These are phyloP conservation scores for Andrena cerasifolii DNA, from an alignment of 1,140 invertebrate genomes.

Conservation along the genomic window DNA sequence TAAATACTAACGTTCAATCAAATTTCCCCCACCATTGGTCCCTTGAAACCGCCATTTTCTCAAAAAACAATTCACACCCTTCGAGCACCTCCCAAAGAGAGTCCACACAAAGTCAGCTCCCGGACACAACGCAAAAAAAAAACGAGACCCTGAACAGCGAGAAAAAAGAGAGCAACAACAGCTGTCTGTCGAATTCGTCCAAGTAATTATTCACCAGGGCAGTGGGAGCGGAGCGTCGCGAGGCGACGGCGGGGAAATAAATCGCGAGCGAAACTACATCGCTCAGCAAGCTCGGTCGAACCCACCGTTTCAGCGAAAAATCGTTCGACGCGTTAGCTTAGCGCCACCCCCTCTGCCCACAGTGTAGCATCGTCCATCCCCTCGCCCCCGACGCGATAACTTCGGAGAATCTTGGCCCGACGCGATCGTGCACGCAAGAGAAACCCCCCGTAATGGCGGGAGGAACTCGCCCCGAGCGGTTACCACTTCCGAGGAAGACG, in stretches of 20 bases:
- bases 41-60: too few species aligned
- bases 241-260: neutral
- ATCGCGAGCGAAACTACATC: conserved; percentile 30
- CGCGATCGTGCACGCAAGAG: neutral
- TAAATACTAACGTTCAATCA: too few species aligned
- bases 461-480: conserved; percentile 6
- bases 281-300: neutral
- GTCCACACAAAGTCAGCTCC: too few species aligned
- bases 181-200: neutral
- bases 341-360: neutral
- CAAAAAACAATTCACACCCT: too few species aligned
- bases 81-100: too few species aligned
- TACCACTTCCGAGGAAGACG: neutral
- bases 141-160: too few species aligned
- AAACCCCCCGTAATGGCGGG: neutral
- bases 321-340: conserved; percentile 21
- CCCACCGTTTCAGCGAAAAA: conserved; percentile 28
- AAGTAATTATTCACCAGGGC: conserved; percentile 6
- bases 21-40: too few species aligned
- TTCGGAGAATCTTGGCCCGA: conserved; percentile 24
- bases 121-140: too few species aligned
- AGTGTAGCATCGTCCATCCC: neutral
- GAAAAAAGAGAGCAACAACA: too few species aligned
- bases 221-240: neutral
- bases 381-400: neutral